These are phyloP conservation scores for Campoplex nolae DNA, from an alignment of 2,888 invertebrate genomes.

Conservation along the genomic window DNA sequence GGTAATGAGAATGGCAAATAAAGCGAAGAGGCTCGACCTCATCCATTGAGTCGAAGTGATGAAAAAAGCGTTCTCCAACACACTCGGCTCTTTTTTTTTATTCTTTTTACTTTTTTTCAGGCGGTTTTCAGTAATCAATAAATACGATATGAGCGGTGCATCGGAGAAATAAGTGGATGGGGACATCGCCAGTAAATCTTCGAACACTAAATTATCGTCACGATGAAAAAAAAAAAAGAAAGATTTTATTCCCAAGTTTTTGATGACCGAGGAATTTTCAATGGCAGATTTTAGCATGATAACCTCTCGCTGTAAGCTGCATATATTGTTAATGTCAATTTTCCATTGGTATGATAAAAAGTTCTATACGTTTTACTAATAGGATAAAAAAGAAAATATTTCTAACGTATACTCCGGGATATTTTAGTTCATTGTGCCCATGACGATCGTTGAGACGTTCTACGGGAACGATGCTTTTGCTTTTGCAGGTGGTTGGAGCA, in stretches of 20 bases:
- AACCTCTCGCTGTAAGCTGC: constrained; percentile 23
- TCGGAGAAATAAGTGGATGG: background rate
- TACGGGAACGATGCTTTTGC: constrained; percentile 61
- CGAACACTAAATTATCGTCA: background rate
- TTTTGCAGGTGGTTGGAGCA: constrained; percentile 41
- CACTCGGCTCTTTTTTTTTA: too few species aligned
- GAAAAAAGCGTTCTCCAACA: too few species aligned
- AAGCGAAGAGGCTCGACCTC: background rate
- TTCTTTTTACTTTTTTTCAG: too few species aligned
- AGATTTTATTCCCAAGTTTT: background rate
- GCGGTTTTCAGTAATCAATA: background rate
- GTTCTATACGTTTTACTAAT: background rate
- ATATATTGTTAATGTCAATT: constrained; percentile 13
- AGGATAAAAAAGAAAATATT: background rate
- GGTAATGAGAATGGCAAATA: background rate
- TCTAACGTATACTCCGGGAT: constrained; percentile 12
- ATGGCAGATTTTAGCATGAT: constrained; percentile 16
- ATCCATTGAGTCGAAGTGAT: background rate
- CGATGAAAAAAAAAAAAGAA: too few species aligned
- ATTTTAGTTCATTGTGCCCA: background rate
- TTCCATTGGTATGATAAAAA: constrained; percentile 16
- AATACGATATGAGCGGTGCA: background rate
- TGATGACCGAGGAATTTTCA: background rate
- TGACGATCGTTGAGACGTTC: constrained; percentile 50
- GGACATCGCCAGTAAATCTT: background rate